A percentile compares a stretch with the other conserved stretches of the same genome.
Conservation (phyloP, 2,888 invertebrate species). For the Arge pagana region DNA sequence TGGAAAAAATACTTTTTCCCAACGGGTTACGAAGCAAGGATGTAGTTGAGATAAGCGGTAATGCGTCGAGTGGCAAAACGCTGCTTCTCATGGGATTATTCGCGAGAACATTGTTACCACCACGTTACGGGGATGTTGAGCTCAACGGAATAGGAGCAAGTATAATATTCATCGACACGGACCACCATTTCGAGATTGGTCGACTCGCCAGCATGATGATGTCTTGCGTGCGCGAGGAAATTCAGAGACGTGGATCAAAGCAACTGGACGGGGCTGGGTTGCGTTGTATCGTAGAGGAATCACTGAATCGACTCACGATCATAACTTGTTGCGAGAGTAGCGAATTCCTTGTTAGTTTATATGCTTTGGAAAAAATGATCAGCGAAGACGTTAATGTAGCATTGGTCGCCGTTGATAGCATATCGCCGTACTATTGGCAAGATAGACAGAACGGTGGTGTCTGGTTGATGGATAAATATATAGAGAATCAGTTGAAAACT, state of each 20-base stretch:
- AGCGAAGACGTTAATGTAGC: slow-evolving; percentile 54
- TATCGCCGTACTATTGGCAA: slow-evolving; percentile 62
- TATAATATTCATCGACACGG: slow-evolving; percentile 60
- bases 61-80: slow-evolving; percentile 59
- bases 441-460: slow-evolving; percentile 41
- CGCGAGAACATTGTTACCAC: slow-evolving; percentile 58
- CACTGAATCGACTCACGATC: slow-evolving; percentile 52
- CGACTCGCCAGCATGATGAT: slow-evolving; percentile 53
- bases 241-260: slow-evolving; percentile 23
- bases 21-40: slow-evolving; percentile 54
- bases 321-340: slow-evolving; percentile 55
- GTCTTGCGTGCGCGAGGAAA: slow-evolving; percentile 41
- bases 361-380: slow-evolving; percentile 54
- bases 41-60: slow-evolving; percentile 60
- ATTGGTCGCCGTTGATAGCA: slow-evolving; percentile 60
- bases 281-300: slow-evolving; percentile 40
- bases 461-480: slow-evolving; percentile 59
- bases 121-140: slow-evolving; percentile 36
- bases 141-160: slow-evolving; percentile 57
- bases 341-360: slow-evolving; percentile 51
- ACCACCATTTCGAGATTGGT: slow-evolving; percentile 59
- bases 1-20: slow-evolving; percentile 61
- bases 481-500: slow-evolving; percentile 56
- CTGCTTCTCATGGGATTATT: slow-evolving; percentile 59
- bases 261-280: slow-evolving; percentile 30